Evolutionary conservation across 2,888 invertebrate species (phyloP), one percentile per base, ranked within the genome.

Genomic region (Sceliomorpha sp.): DNA sequence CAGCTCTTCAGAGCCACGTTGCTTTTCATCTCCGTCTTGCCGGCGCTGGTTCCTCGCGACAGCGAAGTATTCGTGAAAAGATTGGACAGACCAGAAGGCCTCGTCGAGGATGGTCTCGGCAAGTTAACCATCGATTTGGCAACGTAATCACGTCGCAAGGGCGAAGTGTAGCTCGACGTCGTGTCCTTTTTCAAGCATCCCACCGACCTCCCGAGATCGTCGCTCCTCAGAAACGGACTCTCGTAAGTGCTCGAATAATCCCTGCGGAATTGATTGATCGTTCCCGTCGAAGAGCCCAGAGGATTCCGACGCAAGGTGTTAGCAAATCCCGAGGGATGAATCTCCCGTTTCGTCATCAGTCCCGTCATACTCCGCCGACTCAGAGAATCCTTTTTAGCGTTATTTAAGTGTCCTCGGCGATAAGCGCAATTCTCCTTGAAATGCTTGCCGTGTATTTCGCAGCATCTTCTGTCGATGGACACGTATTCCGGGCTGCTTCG

Each of bases 311-410:
- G 89, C 53, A 94, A 89, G 32, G 91, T 91, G 72, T 92, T 92
- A 40, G 94, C 93, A 81, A 94, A 94, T 15, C 91, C 90, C 13
- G 94, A 93, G 0, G 94, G 94, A 83, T 94, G 94, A 70, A 93
- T 75, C 73, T 92, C 93, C 2, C 90, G 90, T 69, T 88, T 89
- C 66, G 89, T 91, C 56, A 90, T 91, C 64, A 92, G 83, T 27
- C 91, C 91, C 70, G 91, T 80, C 3, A 93, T 92, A 59, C 92
- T 91, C 34, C 92, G 89, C 59, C 92, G 90, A 29, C 36, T 66
- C 1, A 81, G 63, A 3, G 77, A 75, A 15, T 79, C 80, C 9
- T 90, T 90, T 70, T 89, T 89, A 12, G 89, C 88, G n/a, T 26
- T 12, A 3, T 15, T 42, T n/a, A 42, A n/a, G 8, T n/a, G n/a